Percentiles rank a stretch among this genome's conserved stretches.
Evolutionary conservation across 2,888 invertebrate species (phyloP).

Genomic region (Carterocephalus palaemon): DNA sequence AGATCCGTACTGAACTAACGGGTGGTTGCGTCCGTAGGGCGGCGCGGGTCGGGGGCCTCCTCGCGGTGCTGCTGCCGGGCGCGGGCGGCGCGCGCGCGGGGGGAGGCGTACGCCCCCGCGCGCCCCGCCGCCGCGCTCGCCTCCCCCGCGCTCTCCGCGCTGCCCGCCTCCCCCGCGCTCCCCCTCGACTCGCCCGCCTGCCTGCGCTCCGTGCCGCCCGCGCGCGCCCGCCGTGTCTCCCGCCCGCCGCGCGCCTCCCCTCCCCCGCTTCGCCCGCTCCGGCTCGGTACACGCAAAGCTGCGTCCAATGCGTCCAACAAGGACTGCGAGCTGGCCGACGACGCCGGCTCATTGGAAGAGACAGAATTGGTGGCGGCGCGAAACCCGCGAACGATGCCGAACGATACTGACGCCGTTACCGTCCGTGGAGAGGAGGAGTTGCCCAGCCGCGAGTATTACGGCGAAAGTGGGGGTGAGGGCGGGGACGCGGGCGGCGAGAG

Average conservation of each 20-base stretch:
- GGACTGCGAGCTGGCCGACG: constrained; percentile 74
- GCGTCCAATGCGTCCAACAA: constrained; percentile 41
- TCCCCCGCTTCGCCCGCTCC: constrained; percentile 37
- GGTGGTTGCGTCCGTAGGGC: constrained; percentile 36
- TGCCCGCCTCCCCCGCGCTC: no score
- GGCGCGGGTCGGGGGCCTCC: constrained; percentile 37
- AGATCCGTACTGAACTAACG: no score
- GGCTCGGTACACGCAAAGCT: constrained; percentile 39
- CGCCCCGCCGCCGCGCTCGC: constrained; percentile 38
- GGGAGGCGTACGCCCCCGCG: constrained; percentile 30
- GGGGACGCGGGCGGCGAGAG: constrained; percentile 34
- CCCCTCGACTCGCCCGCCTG: constrained; percentile 70
- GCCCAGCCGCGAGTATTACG: constrained; percentile 71
- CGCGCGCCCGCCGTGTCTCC: constrained; percentile 50
- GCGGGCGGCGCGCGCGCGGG: constrained; percentile 42
- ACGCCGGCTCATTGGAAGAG: constrained; percentile 57
- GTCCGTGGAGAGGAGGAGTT: constrained; percentile 86
- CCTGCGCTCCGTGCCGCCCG: constrained; percentile 55
- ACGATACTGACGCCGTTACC: constrained; percentile 46
- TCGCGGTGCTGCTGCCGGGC: constrained; percentile 40
- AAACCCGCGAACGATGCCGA: constrained; percentile 36
- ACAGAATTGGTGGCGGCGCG: constrained; percentile 46
- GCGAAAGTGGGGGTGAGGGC: constrained; percentile 33
- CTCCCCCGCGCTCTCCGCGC: no score
- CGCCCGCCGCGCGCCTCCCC: constrained; percentile 39